Evolutionary conservation across 1,140 invertebrate species (phyloP).

Genomic region (Choristoneura fumiferana): DNA sequence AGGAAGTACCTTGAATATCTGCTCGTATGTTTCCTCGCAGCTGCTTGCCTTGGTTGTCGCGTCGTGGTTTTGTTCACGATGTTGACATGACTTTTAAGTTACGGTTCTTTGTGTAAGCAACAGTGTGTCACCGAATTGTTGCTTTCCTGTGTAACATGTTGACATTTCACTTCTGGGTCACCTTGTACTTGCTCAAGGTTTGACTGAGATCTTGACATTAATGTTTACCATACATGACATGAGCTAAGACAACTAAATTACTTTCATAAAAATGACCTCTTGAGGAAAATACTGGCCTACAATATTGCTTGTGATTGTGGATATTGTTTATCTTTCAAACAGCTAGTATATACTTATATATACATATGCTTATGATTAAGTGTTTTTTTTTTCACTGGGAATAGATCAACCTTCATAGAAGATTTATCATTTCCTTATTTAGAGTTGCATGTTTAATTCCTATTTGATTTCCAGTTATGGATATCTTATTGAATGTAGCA

Average conservation of each 20-base stretch:
- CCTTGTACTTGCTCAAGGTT: slow-evolving; percentile 68
- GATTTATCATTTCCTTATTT: slow-evolving; percentile 6
- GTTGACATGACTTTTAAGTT: slow-evolving; percentile 46
- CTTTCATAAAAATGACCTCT: slow-evolving; percentile 47
- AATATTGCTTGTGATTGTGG: slow-evolving; percentile 5
- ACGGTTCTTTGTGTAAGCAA: slow-evolving; percentile 42
- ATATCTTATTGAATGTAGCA: not conserved
- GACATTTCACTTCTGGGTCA: slow-evolving; percentile 71
- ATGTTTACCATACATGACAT: slow-evolving; percentile 47
- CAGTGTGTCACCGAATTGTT: slow-evolving; percentile 44
- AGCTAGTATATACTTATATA: too few species aligned
- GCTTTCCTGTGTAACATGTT: slow-evolving; percentile 55
- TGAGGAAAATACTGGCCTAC: slow-evolving; percentile 36
- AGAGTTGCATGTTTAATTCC: not conserved
- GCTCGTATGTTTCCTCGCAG: slow-evolving; percentile 61
- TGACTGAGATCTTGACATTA: slow-evolving; percentile 63
- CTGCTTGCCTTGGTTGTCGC: slow-evolving; percentile 60
- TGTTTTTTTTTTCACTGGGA: not conserved
- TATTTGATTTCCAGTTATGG: not conserved
- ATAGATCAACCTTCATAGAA: slow-evolving; percentile 1
- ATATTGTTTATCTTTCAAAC: slow-evolving; percentile 23
- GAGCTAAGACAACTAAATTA: slow-evolving; percentile 38
- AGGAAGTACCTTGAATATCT: slow-evolving; percentile 77
- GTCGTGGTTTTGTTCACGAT: slow-evolving; percentile 55
- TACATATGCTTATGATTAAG: not conserved